phyloP scores from a whole-genome alignment of 1,140 invertebrate species.

The Papilio dardanus region DNA sequence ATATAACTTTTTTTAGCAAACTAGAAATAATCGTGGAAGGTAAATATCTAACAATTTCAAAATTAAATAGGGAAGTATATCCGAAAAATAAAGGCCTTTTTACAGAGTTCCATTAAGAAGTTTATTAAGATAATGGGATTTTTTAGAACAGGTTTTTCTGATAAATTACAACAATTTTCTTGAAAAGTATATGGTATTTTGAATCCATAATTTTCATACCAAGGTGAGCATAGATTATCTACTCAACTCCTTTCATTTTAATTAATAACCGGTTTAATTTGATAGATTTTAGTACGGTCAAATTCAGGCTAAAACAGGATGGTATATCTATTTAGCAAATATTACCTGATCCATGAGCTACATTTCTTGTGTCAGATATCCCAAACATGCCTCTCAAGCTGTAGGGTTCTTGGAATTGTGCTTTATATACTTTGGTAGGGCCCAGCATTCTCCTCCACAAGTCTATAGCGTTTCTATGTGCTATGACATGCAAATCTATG shows the following conservation, averaged over 20 bases:
- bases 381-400: constrained; percentile 92
- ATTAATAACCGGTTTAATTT: too few species aligned
- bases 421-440: constrained; percentile 92
- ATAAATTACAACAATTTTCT: too few species aligned
- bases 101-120: too few species aligned
- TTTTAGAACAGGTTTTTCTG: too few species aligned
- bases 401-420: constrained; percentile 89
- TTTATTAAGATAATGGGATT: too few species aligned
- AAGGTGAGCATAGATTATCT: too few species aligned
- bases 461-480: constrained; percentile 88
- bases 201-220: too few species aligned
- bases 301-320: neutral
- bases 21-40: neutral
- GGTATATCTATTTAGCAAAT: neutral
- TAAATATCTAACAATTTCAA: neutral
- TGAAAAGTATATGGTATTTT: too few species aligned
- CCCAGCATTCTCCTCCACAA: constrained; percentile 93
- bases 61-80: too few species aligned
- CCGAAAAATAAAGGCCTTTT: too few species aligned
- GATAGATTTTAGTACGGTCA: too few species aligned
- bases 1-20: neutral
- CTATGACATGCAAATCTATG: constrained; percentile 90
- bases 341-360: constrained; percentile 93
- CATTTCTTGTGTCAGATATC: constrained; percentile 95
- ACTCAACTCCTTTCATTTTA: too few species aligned